Conservation (phyloP, 2,113 vertebrate species). For the Charina bottae region DNA sequence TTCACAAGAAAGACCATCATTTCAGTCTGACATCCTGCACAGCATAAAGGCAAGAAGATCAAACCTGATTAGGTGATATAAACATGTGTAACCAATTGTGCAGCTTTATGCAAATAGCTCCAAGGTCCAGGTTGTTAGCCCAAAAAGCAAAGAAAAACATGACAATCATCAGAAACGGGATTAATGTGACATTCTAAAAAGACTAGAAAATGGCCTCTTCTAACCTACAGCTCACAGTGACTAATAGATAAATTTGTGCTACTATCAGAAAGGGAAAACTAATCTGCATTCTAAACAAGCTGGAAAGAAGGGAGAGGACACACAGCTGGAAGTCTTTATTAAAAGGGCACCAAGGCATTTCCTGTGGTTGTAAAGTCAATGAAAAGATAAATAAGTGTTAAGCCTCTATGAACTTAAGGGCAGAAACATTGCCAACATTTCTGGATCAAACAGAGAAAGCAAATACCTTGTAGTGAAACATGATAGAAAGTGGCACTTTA, state of each 20-base stretch:
- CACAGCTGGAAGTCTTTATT: background rate
- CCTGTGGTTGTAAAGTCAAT: background rate
- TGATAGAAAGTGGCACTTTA: slow-evolving; percentile 36
- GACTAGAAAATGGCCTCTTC: background rate
- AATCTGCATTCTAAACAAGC: slow-evolving; percentile 26
- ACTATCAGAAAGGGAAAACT: slow-evolving; percentile 19
- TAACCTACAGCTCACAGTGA: background rate
- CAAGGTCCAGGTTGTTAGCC: background rate
- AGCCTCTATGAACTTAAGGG: background rate
- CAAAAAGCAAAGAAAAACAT: background rate
- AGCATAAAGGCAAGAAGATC: background rate
- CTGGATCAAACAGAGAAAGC: background rate
- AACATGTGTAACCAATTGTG: background rate
- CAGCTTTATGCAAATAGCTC: background rate
- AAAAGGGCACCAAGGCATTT: background rate
- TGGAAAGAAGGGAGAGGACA: background rate
- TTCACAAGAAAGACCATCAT: background rate
- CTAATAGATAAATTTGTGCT: slow-evolving; percentile 29
- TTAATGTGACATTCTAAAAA: slow-evolving; percentile 8
- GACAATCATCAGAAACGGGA: background rate
- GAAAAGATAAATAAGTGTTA: background rate
- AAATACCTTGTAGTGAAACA: background rate
- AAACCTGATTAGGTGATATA: background rate
- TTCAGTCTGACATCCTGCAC: background rate
- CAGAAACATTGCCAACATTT: slow-evolving; percentile 17